Evolutionary conservation across 2,797 vertebrate genomes (phyloP).

Genomic region (Taenioides sp.): DNA sequence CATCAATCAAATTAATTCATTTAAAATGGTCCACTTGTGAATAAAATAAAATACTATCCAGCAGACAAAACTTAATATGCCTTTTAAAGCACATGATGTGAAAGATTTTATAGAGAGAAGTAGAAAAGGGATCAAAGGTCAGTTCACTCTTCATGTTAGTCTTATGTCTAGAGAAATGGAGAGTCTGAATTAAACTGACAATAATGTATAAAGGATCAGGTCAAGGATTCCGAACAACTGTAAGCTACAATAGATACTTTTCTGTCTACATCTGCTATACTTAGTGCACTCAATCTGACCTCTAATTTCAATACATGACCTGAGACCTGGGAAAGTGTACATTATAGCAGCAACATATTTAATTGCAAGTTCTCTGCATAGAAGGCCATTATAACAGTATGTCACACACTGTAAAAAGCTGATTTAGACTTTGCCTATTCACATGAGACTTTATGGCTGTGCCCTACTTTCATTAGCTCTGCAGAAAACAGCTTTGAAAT

Average conservation of each 20-base stretch:
- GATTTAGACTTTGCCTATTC: conserved; percentile 62
- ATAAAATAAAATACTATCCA: too few species aligned
- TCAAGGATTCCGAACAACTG: not conserved
- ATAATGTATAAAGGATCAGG: not conserved
- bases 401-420: conserved; percentile 48
- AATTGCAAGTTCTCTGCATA: conserved; percentile 55
- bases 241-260: not conserved
- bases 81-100: not conserved
- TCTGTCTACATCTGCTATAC: not conserved
- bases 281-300: not conserved
- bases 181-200: not conserved
- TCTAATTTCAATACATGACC: conserved; percentile 15
- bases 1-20: too few species aligned
- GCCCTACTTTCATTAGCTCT: conserved; percentile 65
- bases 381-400: conserved; percentile 45
- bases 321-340: conserved; percentile 26
- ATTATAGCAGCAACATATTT: conserved; percentile 38
- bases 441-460: conserved; percentile 46
- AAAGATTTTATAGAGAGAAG: not conserved
- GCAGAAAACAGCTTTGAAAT: conserved; percentile 53
- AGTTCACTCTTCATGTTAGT: not conserved
- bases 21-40: too few species aligned
- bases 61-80: too few species aligned
- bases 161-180: not conserved
- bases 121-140: not conserved